A percentile compares a stretch with the other conserved stretches of the same genome.
Evolutionary conservation across 2,797 vertebrate genomes (phyloP).

Genomic region (Clarias pachynema): DNA sequence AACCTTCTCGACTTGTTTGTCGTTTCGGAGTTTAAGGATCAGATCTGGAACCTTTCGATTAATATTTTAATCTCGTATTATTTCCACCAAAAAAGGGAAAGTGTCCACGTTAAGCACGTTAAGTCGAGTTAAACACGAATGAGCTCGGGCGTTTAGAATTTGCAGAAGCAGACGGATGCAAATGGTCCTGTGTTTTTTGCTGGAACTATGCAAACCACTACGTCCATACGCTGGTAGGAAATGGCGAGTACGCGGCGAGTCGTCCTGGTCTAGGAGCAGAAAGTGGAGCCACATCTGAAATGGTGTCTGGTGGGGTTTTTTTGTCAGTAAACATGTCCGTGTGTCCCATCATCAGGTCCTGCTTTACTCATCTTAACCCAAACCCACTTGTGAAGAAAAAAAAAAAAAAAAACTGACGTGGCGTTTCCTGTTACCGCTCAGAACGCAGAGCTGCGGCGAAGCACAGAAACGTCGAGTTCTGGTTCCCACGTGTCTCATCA

Average conservation of each 20-base stretch:
- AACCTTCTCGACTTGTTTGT: not conserved
- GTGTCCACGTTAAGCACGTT: no score
- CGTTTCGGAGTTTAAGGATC: not conserved
- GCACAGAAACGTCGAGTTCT: not conserved
- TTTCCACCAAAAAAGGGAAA: not conserved
- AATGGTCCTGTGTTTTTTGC: not conserved
- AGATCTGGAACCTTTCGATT: not conserved
- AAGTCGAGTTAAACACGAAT: not conserved
- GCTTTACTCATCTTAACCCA: slow-evolving; percentile 38
- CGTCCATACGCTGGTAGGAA: not conserved
- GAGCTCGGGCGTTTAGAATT: not conserved
- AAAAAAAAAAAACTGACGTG: not conserved
- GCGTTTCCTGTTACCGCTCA: not conserved
- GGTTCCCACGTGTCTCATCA: not conserved
- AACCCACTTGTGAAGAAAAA: no score
- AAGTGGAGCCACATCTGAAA: not conserved
- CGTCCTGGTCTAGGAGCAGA: not conserved
- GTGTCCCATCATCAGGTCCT: not conserved
- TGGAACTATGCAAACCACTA: not conserved
- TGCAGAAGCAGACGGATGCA: not conserved
- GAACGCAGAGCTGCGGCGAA: not conserved
- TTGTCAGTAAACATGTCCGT: not conserved
- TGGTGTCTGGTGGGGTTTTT: no score
- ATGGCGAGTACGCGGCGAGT: no score
- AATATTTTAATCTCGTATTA: not conserved